Evolutionary conservation across 2,113 vertebrate genomes (phyloP).

Genomic region (Micromys minutus): DNA sequence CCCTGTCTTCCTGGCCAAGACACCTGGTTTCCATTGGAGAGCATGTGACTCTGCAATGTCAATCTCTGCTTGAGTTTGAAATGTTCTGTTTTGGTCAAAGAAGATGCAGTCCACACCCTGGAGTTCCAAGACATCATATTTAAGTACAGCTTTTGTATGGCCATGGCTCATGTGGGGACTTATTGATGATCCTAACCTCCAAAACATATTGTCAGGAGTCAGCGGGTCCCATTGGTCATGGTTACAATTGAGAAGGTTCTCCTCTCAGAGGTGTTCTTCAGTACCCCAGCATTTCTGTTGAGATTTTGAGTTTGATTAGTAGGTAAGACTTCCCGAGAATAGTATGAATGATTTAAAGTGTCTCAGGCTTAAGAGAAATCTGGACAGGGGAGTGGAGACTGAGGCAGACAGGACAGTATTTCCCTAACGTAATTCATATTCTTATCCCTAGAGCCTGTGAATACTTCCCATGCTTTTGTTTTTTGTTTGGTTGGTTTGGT

Average conservation of each 20-base stretch:
- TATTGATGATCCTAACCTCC: background rate
- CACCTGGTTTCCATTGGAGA: background rate
- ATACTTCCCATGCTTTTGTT: background rate
- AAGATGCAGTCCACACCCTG: background rate
- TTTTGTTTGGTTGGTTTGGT: too few relatives aligned
- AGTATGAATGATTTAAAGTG: background rate
- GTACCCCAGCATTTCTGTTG: background rate
- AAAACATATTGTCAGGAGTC: rapidly evolving
- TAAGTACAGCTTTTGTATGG: background rate
- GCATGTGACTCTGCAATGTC: background rate
- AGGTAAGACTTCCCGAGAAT: background rate
- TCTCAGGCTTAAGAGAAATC: background rate
- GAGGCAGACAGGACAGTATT: background rate
- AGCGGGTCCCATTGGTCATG: conserved; percentile 1
- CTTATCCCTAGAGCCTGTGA: background rate
- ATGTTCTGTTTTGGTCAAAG: background rate
- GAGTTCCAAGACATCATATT: background rate
- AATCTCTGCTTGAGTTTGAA: background rate
- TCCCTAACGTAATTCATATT: background rate
- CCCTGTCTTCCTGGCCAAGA: background rate
- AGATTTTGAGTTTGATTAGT: background rate
- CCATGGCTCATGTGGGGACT: background rate
- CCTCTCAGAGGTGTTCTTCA: background rate
- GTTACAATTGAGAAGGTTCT: conserved; percentile 33
- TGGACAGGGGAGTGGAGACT: background rate